Conservation (phyloP, 2,113 vertebrate genomes). For the Parus major region DNA sequence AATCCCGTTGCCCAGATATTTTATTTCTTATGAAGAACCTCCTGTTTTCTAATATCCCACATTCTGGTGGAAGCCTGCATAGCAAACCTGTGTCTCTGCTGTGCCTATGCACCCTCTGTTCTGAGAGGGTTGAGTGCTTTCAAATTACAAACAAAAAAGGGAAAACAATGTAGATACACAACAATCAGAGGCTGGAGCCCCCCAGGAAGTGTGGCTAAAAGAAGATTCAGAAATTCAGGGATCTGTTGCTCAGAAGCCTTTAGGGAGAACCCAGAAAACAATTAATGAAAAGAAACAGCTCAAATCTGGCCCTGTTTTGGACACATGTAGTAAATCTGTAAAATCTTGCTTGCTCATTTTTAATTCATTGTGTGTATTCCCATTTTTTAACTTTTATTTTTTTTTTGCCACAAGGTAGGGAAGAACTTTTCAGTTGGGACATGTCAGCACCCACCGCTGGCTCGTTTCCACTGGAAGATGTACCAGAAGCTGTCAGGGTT, state of each 20-base stretch:
- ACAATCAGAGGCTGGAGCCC: neutral
- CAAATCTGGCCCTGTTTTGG: neutral
- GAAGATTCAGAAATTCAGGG: slow-evolving; percentile 18
- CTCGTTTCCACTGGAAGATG: slow-evolving; percentile 71
- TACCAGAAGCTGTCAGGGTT: slow-evolving; percentile 67
- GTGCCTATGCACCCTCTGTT: slow-evolving; percentile 49
- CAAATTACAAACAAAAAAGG: slow-evolving; percentile 4
- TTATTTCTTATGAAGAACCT: neutral
- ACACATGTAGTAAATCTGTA: slow-evolving; percentile 31
- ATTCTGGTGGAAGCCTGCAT: slow-evolving; percentile 22
- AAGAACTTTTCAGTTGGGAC: slow-evolving; percentile 67
- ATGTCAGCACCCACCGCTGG: slow-evolving; percentile 62
- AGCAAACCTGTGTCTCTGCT: slow-evolving; percentile 25
- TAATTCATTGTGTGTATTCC: slow-evolving; percentile 17
- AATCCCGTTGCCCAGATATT: neutral
- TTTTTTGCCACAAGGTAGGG: slow-evolving; percentile 53
- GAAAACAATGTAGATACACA: neutral
- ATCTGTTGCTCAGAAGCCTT: slow-evolving; percentile 37
- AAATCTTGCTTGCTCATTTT: slow-evolving; percentile 34
- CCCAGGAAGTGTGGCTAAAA: neutral
- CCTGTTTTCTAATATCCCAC: neutral
- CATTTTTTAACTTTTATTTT: slow-evolving; percentile 26
- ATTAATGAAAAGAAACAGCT: neutral
- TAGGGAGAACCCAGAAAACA: neutral
- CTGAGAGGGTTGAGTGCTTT: slow-evolving; percentile 44